Evolutionary conservation across 2,797 vertebrate species (phyloP), one percentile per base, ranked within the genome.

Genomic region (Leptodactylus fallax): DNA sequence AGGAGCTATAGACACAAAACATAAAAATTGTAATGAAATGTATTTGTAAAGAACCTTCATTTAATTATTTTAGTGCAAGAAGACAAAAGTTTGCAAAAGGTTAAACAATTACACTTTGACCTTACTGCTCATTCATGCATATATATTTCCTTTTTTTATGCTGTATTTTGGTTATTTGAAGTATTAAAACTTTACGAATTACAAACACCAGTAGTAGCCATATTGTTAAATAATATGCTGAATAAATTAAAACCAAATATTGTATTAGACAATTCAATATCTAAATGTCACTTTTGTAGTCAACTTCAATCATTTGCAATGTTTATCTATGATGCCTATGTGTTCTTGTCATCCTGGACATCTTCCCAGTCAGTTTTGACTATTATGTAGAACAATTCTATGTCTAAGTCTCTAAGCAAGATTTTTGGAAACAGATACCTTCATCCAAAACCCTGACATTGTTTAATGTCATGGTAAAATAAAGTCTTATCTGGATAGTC

Each of bases 401-500:
- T 69, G 17, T 45, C 13, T 60, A 71, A 58, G 23, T 55, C 85
- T 69, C 51, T 51, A 23, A 69, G 63, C 27, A 80, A 58, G 77
- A 79, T 86, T 71, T 81, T 86, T 79, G 51, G 86, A 87, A 76
- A 74, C 45, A 74, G 45, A 74, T 36, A 74, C 56, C 27, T 82
- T 87, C 25, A 56, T 82, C 58, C 80, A 56, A 67, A 78, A 83
- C 47, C 47, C 79, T 84, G 87, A 84, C 81, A 79, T 87, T 93
- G 92, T 93, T 93, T 92, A 93, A 93, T 93, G 92, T 89, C 90
- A 91, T 92, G 92, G 92, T 92, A 91, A 90, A 92, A 92, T 91
- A 90, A 92, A 92, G 90, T 89, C 92, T 92, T 92, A 93, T 93
- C 93, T 93, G 92, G 36, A 92, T 92, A 91, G 90, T 90, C 91